A percentile compares a stretch with the other conserved stretches of the same genome.
phyloP scores from a whole-genome alignment of 1,140 invertebrate genomes.

The Procambarus virginalis region DNA sequence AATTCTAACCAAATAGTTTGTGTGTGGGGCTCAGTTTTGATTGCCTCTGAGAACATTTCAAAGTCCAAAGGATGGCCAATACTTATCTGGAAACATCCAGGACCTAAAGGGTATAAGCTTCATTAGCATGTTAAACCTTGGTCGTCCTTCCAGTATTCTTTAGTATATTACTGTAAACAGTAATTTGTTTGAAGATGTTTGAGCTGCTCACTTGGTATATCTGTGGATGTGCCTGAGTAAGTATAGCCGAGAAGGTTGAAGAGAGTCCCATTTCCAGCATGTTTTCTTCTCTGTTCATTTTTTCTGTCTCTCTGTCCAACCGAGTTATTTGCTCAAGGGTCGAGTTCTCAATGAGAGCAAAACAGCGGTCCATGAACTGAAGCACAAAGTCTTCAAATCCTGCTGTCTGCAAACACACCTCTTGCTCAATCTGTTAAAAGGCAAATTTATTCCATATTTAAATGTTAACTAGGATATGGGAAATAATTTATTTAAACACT shows the following conservation, averaged over 20 bases:
- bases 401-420: constrained; percentile 86
- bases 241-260: constrained; percentile 80
- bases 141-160: background rate
- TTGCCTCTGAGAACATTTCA: no score
- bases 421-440: constrained; percentile 79
- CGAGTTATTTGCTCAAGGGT: constrained; percentile 69
- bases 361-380: constrained; percentile 87
- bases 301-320: constrained; percentile 77
- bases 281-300: constrained; percentile 82
- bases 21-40: no score
- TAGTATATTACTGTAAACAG: background rate
- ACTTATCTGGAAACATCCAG: no score
- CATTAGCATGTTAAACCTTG: no score
- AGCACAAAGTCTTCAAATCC: constrained; percentile 92
- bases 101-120: no score
- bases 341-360: constrained; percentile 81
- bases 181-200: background rate
- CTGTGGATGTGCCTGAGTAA: constrained; percentile 80
- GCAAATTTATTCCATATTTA: background rate
- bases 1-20: no score
- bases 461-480: background rate
- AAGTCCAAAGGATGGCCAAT: no score
- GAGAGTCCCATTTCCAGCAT: constrained; percentile 82
- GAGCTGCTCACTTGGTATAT: constrained; percentile 77
- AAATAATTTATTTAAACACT: background rate